phyloP scores from a whole-genome alignment of 2,797 vertebrate genomes.

The Gadopsis bispinosus region DNA sequence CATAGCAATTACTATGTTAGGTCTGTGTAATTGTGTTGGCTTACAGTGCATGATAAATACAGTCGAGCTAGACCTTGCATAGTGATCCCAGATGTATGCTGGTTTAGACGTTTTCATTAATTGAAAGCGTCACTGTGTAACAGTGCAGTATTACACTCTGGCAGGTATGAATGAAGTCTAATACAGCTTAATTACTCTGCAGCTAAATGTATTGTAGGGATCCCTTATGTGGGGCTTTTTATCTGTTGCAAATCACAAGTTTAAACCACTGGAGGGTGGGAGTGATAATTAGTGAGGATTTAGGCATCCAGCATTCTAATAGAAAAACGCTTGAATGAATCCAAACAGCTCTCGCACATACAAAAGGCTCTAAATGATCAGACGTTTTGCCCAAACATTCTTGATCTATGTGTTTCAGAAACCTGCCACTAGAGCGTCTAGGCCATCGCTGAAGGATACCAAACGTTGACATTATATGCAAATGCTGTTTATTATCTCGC shows the following conservation, averaged over 20 bases:
- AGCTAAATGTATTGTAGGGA: conserved; percentile 78
- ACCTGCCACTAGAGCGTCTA: conserved; percentile 63
- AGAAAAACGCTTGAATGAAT: conserved; percentile 51
- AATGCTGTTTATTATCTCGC: conserved; percentile 86
- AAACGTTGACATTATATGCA: conserved; percentile 86
- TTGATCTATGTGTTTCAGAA: conserved; percentile 73
- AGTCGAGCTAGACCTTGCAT: conserved; percentile 69
- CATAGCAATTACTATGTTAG: conserved; percentile 78
- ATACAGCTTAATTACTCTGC: conserved; percentile 83
- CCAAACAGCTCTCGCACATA: conserved; percentile 55
- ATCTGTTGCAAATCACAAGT: conserved; percentile 81
- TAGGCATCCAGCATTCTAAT: conserved; percentile 65
- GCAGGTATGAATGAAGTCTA: conserved; percentile 85
- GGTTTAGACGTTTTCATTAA: conserved; percentile 84
- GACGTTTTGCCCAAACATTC: conserved; percentile 64
- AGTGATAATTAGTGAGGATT: conserved; percentile 78
- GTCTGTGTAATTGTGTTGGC: conserved; percentile 81
- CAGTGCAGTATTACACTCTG: conserved; percentile 81
- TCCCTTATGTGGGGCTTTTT: conserved; percentile 72
- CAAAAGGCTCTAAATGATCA: conserved; percentile 67
- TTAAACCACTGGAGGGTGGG: conserved; percentile 76
- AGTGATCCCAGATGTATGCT: conserved; percentile 71
- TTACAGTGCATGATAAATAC: conserved; percentile 83
- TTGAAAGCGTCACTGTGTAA: conserved; percentile 82
- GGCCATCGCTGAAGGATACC: conserved; percentile 74